Evolutionary conservation across 92 coral and sea anemone genomes (phyloP).

Genomic region (Pocillopora grandis): DNA sequence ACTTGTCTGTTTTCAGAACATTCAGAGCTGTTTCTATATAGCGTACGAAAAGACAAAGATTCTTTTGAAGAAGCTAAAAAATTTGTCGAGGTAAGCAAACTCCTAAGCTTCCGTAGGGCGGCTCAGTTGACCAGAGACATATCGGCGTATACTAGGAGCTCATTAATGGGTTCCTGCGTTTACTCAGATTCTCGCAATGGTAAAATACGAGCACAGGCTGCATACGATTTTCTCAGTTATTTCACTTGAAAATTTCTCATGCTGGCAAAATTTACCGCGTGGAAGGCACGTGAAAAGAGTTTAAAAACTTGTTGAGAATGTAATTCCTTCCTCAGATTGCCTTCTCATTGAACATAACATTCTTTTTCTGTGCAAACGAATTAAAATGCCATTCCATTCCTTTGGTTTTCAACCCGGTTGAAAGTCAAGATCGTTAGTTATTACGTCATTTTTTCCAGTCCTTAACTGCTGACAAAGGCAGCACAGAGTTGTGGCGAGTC

Average conservation of each 20-base stretch:
- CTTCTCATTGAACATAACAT: not conserved
- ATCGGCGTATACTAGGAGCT: no score
- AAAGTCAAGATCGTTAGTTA: not conserved
- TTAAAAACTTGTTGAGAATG: not conserved
- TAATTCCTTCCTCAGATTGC: not conserved
- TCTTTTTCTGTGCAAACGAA: not conserved
- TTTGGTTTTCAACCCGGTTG: no score
- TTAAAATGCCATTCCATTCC: no score
- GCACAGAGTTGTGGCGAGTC: slow-evolving; percentile 88
- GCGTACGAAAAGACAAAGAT: slow-evolving; percentile 53
- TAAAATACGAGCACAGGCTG: no score
- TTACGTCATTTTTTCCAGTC: slow-evolving; percentile 40
- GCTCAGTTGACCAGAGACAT: no score
- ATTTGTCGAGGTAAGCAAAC: slow-evolving; percentile 64
- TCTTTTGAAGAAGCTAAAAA: slow-evolving; percentile 58
- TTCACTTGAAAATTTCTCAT: no score
- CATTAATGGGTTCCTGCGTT: no score
- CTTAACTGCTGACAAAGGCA: slow-evolving; percentile 68
- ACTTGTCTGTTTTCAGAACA: slow-evolving; percentile 43
- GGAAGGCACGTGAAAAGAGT: no score
- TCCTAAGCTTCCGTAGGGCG: not conserved
- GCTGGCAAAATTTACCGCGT: no score
- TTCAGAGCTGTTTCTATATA: slow-evolving; percentile 78
- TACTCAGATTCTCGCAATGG: no score
- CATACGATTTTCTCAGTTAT: no score